Evolutionary conservation across 2,113 vertebrate genomes (phyloP), one percentile per base, ranked within the genome.

Genomic region (Silurus asotus): DNA sequence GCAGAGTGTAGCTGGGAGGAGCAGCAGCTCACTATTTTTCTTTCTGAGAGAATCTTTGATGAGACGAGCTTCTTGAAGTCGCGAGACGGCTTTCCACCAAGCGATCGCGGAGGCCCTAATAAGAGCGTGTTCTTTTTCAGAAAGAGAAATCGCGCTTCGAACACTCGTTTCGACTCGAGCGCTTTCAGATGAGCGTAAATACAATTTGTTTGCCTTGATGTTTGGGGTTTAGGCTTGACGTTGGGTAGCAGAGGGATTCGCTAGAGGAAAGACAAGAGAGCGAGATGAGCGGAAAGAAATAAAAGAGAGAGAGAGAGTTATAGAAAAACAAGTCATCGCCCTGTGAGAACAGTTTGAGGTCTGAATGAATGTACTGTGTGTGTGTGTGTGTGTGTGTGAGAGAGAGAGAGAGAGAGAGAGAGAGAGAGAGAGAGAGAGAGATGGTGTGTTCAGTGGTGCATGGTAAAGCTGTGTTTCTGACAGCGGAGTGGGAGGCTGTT

Each of bases 371-470:
- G 85, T 53, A 45, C 70, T 59, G 74, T 77, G 59, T 37, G 37
- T 69, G 11, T 78, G 28, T 67, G 74, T 78, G 74, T 88, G 84
- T 59, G 62, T 80, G 56, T 86, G 51, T 2, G 37, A 37, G 37
- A 37, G 37, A 37, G 37, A 37, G 37, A 37, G 37, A 37, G 53
- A 83, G 37, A 37, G 37, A 37, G 37, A 37, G 37, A 37, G 37
- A 37, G 37, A 37, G 53, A 83, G n/a, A 37, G 37, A 37, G 37
- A 37, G 37, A 37, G 37, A 37, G 37, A 37, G 37, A 37, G 53
- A 83, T 86, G 84, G 84, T 83, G 80, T 88, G 87, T 88, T 86
- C 87, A 89, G 69, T 65, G 55, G 83, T 86, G 69, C 87, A 85
- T 89, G 85, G 55, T 78, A 81, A 86, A 86, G 83, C 78, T 64